Conservation (phyloP, 1,140 invertebrate species). For the Drosophila pallidifrons region DNA sequence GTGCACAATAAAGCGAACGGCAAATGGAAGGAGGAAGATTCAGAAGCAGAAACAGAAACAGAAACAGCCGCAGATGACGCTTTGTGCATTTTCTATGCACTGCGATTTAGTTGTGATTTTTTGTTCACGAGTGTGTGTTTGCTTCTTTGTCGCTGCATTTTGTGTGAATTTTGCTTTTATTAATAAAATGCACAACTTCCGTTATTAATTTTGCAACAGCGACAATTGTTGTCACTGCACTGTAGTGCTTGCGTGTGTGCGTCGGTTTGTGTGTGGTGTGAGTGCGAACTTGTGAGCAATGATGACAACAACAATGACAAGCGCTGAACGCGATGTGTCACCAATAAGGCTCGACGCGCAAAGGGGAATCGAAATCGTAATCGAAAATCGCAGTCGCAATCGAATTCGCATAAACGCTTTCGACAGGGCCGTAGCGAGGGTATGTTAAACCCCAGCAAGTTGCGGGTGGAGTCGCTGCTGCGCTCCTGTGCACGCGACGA, state of each 20-base stretch:
- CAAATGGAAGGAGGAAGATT: background rate
- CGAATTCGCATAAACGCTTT: slow-evolving; percentile 35
- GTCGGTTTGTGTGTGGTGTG: slow-evolving; percentile 13
- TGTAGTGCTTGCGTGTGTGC: background rate
- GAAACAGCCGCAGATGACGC: slow-evolving; percentile 25
- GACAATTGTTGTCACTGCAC: slow-evolving; percentile 62
- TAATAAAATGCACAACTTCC: slow-evolving; percentile 85
- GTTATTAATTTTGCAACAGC: slow-evolving; percentile 84
- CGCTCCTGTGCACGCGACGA: slow-evolving; percentile 77
- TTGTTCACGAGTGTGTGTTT: slow-evolving; percentile 13
- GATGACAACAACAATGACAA: slow-evolving; percentile 39
- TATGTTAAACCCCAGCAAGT: slow-evolving; percentile 1
- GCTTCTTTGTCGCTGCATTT: slow-evolving; percentile 31
- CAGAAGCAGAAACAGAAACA: background rate
- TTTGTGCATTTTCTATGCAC: slow-evolving; percentile 37
- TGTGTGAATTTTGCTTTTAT: slow-evolving; percentile 77
- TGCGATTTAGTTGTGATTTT: slow-evolving; percentile 55
- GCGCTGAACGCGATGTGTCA: slow-evolving; percentile 52
- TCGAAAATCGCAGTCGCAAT: slow-evolving; percentile 40
- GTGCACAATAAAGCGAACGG: slow-evolving; percentile 25
- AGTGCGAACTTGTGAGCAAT: slow-evolving; percentile 11
- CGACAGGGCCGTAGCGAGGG: slow-evolving; percentile 18
- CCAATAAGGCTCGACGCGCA: slow-evolving; percentile 5
- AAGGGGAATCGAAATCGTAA: slow-evolving; percentile 2
- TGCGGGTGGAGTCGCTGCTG: slow-evolving; percentile 48